Percentiles rank a stretch among this genome's conserved stretches.
Evolutionary conservation across 2,888 invertebrate species (phyloP).

Genomic region (Artemia sinica): DNA sequence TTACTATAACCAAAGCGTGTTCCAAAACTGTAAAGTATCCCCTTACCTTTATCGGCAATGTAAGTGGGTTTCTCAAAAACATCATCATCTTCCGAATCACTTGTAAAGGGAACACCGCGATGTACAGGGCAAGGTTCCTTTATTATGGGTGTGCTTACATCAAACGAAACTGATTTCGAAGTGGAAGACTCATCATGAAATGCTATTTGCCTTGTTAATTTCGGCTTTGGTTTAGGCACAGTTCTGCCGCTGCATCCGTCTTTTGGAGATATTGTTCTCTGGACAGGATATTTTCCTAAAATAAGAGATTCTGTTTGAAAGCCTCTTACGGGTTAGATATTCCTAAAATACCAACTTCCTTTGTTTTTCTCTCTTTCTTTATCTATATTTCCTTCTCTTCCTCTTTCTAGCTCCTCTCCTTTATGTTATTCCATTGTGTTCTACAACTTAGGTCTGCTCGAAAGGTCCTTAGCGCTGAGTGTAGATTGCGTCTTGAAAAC

Average conservation of each 20-base stretch:
- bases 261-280: constrained; percentile 18
- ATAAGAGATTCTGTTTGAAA: background rate
- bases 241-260: constrained; percentile 11
- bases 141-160: background rate
- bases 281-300: constrained; percentile 14
- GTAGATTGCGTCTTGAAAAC: too few species aligned
- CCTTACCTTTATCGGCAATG: too few species aligned
- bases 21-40: too few species aligned
- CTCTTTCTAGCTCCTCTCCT: too few species aligned
- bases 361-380: too few species aligned
- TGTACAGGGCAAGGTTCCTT: background rate
- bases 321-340: too few species aligned
- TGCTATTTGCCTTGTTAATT: constrained; percentile 60
- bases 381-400: too few species aligned
- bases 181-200: constrained; percentile 45
- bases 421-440: too few species aligned
- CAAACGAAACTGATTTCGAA: constrained; percentile 18
- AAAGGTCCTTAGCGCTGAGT: too few species aligned
- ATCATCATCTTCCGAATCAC: constrained; percentile 1
- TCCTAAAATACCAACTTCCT: too few species aligned
- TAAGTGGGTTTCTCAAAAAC: background rate
- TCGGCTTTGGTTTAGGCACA: constrained; percentile 41
- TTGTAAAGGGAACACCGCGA: background rate
- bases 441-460: too few species aligned
- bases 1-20: too few species aligned